phyloP scores from a whole-genome alignment of 2,797 vertebrate genomes.

The Hozukius guyotensis region DNA sequence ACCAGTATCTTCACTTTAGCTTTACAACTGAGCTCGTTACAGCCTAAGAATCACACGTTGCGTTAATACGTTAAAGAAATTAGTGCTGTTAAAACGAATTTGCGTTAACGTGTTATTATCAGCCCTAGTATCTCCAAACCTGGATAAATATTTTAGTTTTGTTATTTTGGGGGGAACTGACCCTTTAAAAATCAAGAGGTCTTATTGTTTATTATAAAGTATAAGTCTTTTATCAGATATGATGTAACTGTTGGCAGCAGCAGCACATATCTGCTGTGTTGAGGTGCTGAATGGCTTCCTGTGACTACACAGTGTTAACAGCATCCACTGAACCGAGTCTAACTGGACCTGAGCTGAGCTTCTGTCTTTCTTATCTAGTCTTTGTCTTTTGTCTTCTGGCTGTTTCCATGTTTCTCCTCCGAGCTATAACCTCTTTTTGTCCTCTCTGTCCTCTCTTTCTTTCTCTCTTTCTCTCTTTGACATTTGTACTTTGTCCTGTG shows the following conservation, averaged over 20 bases:
- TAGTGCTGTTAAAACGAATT: fast-evolving
- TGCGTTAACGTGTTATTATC: too few relatives aligned
- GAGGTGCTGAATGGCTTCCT: background rate
- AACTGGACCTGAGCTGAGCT: slow-evolving; percentile 14
- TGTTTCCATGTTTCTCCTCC: slow-evolving; percentile 35
- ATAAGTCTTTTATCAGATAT: background rate
- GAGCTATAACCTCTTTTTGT: slow-evolving; percentile 41
- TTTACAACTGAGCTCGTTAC: too few relatives aligned
- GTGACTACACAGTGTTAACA: background rate
- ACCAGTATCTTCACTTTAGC: too few relatives aligned
- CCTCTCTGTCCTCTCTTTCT: slow-evolving; percentile 44
- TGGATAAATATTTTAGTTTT: background rate
- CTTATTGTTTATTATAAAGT: background rate
- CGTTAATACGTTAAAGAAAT: too few relatives aligned
- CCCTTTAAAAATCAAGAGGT: background rate
- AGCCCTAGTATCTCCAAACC: background rate
- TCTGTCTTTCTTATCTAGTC: slow-evolving; percentile 18
- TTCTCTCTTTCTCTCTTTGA: slow-evolving; percentile 36
- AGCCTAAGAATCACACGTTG: fast-evolving
- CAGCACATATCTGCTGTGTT: background rate
- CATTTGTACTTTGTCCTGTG: slow-evolving; percentile 56
- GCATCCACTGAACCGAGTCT: background rate
- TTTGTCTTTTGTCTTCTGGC: slow-evolving; percentile 11
- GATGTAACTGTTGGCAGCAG: background rate
- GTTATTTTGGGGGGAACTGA: background rate